Evolutionary conservation across 2,888 invertebrate species (phyloP).

Genomic region (Epsilonema sp.): DNA sequence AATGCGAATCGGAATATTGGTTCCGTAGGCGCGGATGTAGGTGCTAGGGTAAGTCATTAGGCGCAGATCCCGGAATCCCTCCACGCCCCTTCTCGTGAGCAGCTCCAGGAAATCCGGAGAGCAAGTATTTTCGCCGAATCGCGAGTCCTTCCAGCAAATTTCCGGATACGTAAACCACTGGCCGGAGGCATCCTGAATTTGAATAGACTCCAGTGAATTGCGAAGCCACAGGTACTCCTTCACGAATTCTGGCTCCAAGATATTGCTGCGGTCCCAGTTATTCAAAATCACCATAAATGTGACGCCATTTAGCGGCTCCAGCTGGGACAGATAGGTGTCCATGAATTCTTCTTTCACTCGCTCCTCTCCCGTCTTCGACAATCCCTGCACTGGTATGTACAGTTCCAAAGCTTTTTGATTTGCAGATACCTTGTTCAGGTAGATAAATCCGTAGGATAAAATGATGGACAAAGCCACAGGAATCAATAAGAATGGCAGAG

Average conservation of each 20-base stretch:
- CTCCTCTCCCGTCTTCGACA: neutral
- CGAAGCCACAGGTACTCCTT: slow-evolving; percentile 6
- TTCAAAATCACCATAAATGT: slow-evolving; percentile 2
- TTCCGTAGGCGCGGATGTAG: too few species aligned
- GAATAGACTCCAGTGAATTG: slow-evolving; percentile 2
- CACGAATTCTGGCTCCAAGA: slow-evolving; percentile 1
- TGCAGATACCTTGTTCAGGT: neutral
- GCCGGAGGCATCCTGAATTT: neutral
- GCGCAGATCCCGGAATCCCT: slow-evolving; percentile 3
- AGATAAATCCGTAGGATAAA: slow-evolving; percentile 5
- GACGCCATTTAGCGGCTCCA: slow-evolving; percentile 7
- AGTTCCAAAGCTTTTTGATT: slow-evolving; percentile 5
- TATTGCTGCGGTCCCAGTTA: neutral
- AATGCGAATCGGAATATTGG: too few species aligned
- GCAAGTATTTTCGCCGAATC: neutral
- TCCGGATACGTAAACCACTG: neutral
- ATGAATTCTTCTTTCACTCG: neutral
- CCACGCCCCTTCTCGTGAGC: slow-evolving; percentile 2
- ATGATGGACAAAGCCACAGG: neutral
- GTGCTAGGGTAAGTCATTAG: neutral
- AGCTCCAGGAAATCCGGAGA: slow-evolving; percentile 5
- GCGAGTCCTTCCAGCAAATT: slow-evolving; percentile 1
- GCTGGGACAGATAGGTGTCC: slow-evolving; percentile 2
- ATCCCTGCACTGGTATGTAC: slow-evolving; percentile 7
- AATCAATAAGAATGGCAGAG: slow-evolving; percentile 5